Evolutionary conservation across 2,888 invertebrate genomes (phyloP), one percentile per base, ranked within the genome.

Genomic region (Dasysyrphus tricinctus): DNA sequence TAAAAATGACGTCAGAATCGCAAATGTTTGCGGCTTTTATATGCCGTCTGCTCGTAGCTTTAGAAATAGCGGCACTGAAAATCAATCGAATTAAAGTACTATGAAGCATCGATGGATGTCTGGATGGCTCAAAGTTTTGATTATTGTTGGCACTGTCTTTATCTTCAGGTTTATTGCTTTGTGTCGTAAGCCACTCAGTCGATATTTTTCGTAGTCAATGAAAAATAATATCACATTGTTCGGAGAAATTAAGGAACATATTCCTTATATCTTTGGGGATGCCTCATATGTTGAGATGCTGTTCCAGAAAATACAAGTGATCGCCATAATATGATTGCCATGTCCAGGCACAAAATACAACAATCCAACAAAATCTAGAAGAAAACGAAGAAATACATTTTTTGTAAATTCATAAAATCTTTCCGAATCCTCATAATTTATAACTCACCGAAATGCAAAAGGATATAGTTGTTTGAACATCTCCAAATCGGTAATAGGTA

Each of bases 251-350:
- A 90, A 98, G 94, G 94, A 98, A 98, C 98, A 98, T 98, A 92
- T 98, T 97, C 98, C 98, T 98, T 75, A 98, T 98, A 93, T 98
- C 98, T 90, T 96, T 95, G 78, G 98, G 97, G 91, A 98, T 97
- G 88, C 98, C 98, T 90, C 97, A 94, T 88, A 98, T 95, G 90
- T 95, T 95, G 88, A 95, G 95, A 93, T 96, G 96, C 89, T 95
- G 95, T 91, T 97, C 97, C 88, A 98, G 94, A 93, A 98, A 98
- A 88, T 94, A 93, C 85, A 98, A 99, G 88, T 96, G 95, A 75
- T 95, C 96, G 96, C 98, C 98, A 98, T 88, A 98, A 93, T 90
- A 96, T 94, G 57, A 97, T 94, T 65, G 98, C 98, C 95, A 98
- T 98, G 89, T 98, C 98, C 34, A 96, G 94, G 0, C 98, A 97